Conservation (phyloP, 2,888 invertebrate species). For the Cotesia congregata region DNA sequence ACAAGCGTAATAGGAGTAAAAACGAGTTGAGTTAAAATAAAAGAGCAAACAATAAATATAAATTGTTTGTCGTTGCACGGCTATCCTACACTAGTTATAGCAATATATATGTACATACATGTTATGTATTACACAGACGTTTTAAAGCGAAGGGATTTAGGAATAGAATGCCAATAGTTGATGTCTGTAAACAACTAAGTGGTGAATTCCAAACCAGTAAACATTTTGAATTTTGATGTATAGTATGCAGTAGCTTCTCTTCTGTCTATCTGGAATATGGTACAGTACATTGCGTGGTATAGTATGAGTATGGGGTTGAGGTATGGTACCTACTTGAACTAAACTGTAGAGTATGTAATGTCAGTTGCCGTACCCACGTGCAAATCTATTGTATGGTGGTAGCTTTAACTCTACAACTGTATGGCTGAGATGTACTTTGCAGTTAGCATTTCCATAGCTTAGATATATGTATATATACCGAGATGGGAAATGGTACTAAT, state of each 20-base stretch:
- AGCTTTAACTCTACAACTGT: neutral
- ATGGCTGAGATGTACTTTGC: neutral
- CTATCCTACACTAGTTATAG: too few species aligned
- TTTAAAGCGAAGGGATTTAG: neutral
- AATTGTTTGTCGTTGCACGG: neutral
- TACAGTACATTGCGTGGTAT: too few species aligned
- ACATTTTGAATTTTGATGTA: neutral
- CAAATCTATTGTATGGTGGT: neutral
- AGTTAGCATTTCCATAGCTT: slow-evolving; percentile 7
- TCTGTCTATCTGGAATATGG: neutral
- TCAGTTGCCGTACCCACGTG: neutral
- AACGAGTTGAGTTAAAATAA: neutral
- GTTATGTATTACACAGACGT: neutral
- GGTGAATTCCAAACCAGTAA: slow-evolving; percentile 16
- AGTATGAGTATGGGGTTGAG: too few species aligned
- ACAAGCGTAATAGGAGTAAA: neutral
- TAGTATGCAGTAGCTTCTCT: neutral
- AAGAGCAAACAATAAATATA: neutral
- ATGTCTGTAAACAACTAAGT: slow-evolving; percentile 19
- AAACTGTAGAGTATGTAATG: neutral
- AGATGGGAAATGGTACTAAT: slow-evolving; percentile 32
- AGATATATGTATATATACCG: neutral
- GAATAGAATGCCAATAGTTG: neutral
- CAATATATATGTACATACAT: neutral
- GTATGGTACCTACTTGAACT: neutral